Conservation (phyloP, 2,797 vertebrate genomes). For the Lacerta bilineata region DNA sequence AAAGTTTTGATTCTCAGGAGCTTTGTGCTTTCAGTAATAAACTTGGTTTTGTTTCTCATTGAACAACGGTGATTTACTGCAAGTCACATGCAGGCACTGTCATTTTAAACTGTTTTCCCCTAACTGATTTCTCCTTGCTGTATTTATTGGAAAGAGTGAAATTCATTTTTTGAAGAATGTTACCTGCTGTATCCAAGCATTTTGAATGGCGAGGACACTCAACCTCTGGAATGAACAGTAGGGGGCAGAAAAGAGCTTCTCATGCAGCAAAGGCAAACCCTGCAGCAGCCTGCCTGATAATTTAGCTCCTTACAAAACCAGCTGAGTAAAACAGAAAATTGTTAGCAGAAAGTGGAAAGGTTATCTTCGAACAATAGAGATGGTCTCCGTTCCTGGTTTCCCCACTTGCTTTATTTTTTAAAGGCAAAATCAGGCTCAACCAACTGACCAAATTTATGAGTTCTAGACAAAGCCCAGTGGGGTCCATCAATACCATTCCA, state of each 20-base stretch:
- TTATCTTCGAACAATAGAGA: conserved; percentile 31
- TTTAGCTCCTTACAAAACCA: conserved; percentile 37
- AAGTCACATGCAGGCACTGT: neutral
- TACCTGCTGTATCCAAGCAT: neutral
- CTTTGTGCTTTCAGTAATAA: neutral
- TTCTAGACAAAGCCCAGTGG: neutral
- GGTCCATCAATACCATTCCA: neutral
- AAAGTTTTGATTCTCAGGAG: neutral
- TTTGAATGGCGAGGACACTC: neutral
- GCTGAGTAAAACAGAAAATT: conserved; percentile 40
- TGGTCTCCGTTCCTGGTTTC: conserved; percentile 14
- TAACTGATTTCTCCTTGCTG: neutral
- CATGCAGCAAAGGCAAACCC: conserved; percentile 31
- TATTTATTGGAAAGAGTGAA: conserved; percentile 1
- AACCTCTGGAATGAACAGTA: conserved; percentile 53
- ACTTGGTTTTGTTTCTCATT: neutral
- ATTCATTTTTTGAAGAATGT: neutral
- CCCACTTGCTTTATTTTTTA: neutral
- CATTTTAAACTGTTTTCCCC: neutral
- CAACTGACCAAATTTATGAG: conserved; percentile 23
- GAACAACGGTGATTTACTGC: neutral
- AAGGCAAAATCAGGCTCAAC: neutral
- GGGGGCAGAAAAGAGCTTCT: conserved; percentile 71
- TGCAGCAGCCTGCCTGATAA: conserved; percentile 40
- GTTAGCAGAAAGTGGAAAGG: conserved; percentile 47